Base-by-base conservation (phyloP, 2,113 vertebrate genomes). In the Amphiprion percula region DNA sequence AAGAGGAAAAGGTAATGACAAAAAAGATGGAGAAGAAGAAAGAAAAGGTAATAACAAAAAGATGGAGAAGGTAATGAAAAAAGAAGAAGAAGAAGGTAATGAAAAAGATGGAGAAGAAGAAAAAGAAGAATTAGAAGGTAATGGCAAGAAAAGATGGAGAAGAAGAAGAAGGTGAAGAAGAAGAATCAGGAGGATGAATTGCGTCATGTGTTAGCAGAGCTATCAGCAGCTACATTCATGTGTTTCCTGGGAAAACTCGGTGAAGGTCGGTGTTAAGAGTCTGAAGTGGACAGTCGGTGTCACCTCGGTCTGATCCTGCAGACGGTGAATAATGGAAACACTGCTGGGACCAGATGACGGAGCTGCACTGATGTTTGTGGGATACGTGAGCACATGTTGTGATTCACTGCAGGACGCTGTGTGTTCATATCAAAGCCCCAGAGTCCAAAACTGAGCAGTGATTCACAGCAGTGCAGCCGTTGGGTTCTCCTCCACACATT, bases 321-420 rank as follows among this genome's bases (percentile, higher is more conserved):
- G 52, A 30, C 1, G 16, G 21, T 60, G 60, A 84, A 55, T 84
- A 63, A 69, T 1, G 30, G 58, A 11, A 15, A 52, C 4, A 30
- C 52, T 4, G 39, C 49, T 26, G 60, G 41, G 21, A 73, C 24
- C 15, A 19, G 68, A 74, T 30, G 30, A 30, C 30, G 30, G 30
- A 6, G 30, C 30, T 6, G 30, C 30, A 6, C 30, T 30, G 30
- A 30, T 56, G 50, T 68, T n/a, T 44, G 58, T 11, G 44, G 14
- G 69, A 68, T 1, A 26, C 24, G 67, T 30, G 30, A 30, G 30
- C 30, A 30, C 30, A 30, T 6, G 30, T 2, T 10, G 55, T 52
- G 73, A 80, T 59, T 72, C 76, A 56, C 71, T 1, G 11, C 66
- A 26, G 67, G 77, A 62, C 30, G 7, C 50, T 21, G 3, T 2